Conservation (phyloP, 1,140 invertebrate genomes). For the Colletes gigas region DNA sequence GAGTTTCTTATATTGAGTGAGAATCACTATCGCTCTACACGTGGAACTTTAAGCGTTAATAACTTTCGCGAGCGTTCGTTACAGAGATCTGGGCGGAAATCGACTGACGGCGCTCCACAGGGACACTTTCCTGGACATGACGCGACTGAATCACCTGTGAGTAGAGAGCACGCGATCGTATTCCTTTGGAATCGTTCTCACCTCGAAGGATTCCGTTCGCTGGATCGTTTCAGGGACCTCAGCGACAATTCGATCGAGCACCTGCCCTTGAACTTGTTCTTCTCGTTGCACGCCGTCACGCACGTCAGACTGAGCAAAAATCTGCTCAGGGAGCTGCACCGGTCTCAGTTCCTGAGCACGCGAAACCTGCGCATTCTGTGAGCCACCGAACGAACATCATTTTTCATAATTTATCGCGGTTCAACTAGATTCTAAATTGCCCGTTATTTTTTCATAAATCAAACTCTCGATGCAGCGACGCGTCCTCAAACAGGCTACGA, state of each 20-base stretch:
- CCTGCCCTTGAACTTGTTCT: conserved; percentile 87
- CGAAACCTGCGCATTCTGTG: conserved; percentile 85
- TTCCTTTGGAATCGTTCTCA: background rate
- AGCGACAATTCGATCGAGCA: conserved; percentile 90
- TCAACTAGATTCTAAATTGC: too few relatives aligned
- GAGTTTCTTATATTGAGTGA: too few relatives aligned
- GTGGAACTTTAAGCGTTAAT: too few relatives aligned
- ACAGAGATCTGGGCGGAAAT: conserved; percentile 89
- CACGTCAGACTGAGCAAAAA: conserved; percentile 90
- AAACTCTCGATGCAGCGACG: conserved; percentile 79
- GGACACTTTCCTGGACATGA: conserved; percentile 86
- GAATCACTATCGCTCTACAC: too few relatives aligned
- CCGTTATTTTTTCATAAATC: too few relatives aligned
- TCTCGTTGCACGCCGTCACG: conserved; percentile 86
- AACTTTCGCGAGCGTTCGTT: conserved; percentile 30
- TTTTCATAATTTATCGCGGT: too few relatives aligned
- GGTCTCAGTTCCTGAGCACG: conserved; percentile 85
- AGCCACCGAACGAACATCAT: conserved; percentile 46
- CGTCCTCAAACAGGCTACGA: conserved; percentile 87
- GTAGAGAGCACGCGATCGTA: conserved; percentile 48
- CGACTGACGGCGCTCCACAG: conserved; percentile 87
- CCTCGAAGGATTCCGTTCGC: too few relatives aligned
- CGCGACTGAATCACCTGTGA: conserved; percentile 85
- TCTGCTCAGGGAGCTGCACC: conserved; percentile 85
- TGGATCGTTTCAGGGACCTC: conserved; percentile 83